phyloP scores from a whole-genome alignment of 2,888 invertebrate genomes.

The Harmothoe impar region DNA sequence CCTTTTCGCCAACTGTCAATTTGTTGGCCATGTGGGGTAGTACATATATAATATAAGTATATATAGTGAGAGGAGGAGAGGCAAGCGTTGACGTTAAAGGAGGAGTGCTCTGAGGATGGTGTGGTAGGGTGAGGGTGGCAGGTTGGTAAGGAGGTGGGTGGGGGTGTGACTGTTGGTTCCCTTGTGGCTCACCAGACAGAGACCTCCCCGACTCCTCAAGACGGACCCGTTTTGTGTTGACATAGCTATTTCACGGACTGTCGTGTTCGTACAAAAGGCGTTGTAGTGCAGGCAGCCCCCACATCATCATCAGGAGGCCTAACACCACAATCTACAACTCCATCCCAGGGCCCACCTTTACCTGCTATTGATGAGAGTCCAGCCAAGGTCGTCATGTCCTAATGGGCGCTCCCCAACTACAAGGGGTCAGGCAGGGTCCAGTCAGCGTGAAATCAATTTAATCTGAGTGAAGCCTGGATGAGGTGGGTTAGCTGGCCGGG shows the following conservation, averaged over 20 bases:
- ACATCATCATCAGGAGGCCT: neutral
- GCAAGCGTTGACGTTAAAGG: conserved; percentile 4
- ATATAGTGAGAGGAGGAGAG: neutral
- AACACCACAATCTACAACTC: neutral
- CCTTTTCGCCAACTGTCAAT: conserved; percentile 27
- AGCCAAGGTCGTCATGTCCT: neutral
- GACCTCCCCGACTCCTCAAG: neutral
- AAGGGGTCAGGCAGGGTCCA: neutral
- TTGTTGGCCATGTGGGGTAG: neutral
- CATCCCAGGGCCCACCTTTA: conserved; percentile 11
- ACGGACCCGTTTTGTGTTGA: conserved; percentile 56
- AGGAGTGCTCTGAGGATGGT: conserved; percentile 5
- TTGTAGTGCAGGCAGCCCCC: neutral
- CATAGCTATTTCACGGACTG: conserved; percentile 63
- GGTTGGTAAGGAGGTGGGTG: neutral
- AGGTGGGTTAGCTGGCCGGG: neutral
- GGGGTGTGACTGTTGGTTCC: neutral
- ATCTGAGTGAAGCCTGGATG: neutral
- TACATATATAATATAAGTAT: neutral
- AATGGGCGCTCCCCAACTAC: neutral
- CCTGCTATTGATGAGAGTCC: neutral
- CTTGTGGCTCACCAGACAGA: neutral
- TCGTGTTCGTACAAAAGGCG: conserved; percentile 50
- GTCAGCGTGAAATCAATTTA: conserved; percentile 52
- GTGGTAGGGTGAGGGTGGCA: neutral